phyloP scores from a whole-genome alignment of 2,888 invertebrate genomes.

The Papilio gigon region DNA sequence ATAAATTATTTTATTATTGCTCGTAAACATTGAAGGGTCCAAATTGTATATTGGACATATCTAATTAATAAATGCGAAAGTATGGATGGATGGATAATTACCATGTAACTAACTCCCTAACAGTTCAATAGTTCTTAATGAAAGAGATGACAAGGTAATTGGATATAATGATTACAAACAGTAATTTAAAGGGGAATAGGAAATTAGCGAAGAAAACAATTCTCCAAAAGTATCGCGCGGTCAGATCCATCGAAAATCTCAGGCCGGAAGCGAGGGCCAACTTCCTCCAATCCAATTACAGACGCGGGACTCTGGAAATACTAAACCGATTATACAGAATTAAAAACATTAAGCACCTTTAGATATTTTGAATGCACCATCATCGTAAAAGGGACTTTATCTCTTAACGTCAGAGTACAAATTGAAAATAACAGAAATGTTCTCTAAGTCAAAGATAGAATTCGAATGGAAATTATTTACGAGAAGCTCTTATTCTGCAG shows the following conservation, averaged over 20 bases:
- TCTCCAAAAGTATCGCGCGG: conserved; percentile 52
- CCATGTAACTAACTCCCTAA: too few relatives aligned
- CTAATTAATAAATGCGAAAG: too few relatives aligned
- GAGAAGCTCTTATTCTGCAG: conserved; percentile 72
- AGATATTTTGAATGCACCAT: conserved; percentile 62
- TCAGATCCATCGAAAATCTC: conserved; percentile 67
- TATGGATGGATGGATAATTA: too few relatives aligned
- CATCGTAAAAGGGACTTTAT: conserved; percentile 65
- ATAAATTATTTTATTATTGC: too few relatives aligned
- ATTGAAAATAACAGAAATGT: conserved; percentile 54
- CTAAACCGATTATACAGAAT: conserved; percentile 82
- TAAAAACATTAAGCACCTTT: conserved; percentile 82
- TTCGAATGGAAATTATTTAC: conserved; percentile 76
- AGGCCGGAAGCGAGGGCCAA: conserved; percentile 61
- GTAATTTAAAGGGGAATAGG: neutral
- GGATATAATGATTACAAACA: neutral
- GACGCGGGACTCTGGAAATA: conserved; percentile 79
- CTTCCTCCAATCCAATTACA: conserved; percentile 79
- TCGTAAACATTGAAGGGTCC: too few relatives aligned
- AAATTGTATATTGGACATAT: too few relatives aligned
- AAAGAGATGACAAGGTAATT: too few relatives aligned
- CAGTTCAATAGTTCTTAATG: too few relatives aligned
- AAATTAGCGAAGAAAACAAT: conserved; percentile 11
- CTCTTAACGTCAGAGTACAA: conserved; percentile 55
- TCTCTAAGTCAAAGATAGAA: conserved; percentile 77